phyloP scores from a whole-genome alignment of 2,797 vertebrate genomes.

The Peromyscus attwateri region DNA sequence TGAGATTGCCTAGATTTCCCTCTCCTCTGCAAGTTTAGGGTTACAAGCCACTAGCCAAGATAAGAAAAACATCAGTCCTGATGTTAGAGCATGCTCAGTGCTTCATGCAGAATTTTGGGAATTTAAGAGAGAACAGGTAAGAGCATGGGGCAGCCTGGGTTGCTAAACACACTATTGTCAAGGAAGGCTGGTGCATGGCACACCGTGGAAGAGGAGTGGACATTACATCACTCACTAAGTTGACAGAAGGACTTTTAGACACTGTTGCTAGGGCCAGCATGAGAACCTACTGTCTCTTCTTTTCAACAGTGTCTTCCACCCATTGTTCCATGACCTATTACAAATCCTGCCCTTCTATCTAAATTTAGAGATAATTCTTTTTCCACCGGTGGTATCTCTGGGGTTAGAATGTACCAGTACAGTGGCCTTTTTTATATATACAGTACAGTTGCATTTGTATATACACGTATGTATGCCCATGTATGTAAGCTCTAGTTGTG shows the following conservation, averaged over 20 bases:
- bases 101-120: neutral
- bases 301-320: neutral
- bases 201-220: neutral
- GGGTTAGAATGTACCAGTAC: neutral
- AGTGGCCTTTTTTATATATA: neutral
- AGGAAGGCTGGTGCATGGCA: neutral
- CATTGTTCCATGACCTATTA: neutral
- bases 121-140: neutral
- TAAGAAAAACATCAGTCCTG: neutral
- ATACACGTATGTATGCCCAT: neutral
- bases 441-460: too few species aligned
- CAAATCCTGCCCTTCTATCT: neutral
- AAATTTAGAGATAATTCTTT: neutral
- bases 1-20: neutral
- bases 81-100: too few species aligned
- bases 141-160: too few species aligned
- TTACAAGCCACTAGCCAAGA: neutral
- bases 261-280: too few species aligned
- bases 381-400: neutral
- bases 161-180: neutral
- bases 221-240: accelerated
- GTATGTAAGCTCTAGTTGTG: too few species aligned
- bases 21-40: neutral
- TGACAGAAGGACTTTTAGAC: neutral
- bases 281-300: neutral